These are phyloP conservation scores for Penaeus indicus DNA, from an alignment of 1,140 invertebrate species.

Conservation along the genomic window DNA sequence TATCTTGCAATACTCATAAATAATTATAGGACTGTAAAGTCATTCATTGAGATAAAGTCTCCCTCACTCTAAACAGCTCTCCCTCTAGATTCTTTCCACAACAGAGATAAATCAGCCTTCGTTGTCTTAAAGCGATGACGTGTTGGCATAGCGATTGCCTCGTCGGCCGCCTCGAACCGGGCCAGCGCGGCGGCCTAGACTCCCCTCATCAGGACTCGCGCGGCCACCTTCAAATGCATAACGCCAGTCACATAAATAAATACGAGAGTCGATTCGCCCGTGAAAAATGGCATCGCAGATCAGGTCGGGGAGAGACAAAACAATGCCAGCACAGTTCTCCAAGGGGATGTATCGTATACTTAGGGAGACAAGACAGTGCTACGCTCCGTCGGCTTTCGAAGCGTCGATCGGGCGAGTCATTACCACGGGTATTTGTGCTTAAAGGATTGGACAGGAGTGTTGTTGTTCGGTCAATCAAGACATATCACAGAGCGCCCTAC, in stretches of 20 bases:
- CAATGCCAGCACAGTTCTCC: conserved; percentile 40
- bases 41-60: too few relatives aligned
- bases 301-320: conserved; percentile 36
- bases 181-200: not conserved
- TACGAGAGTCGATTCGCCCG: conserved; percentile 33
- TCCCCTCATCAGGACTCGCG: conserved; percentile 15
- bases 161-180: too few relatives aligned
- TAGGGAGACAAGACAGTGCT: conserved; percentile 10
- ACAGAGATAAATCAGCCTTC: too few relatives aligned
- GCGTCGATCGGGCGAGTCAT: not conserved
- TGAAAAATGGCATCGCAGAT: conserved; percentile 50
- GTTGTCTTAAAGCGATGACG: too few relatives aligned
- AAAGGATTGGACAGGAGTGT: not conserved
- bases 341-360: conserved; percentile 22
- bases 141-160: too few relatives aligned
- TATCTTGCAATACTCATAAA: too few relatives aligned
- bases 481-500: conserved; percentile 35
- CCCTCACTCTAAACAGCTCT: too few relatives aligned
- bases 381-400: conserved; percentile 10
- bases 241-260: conserved; percentile 40
- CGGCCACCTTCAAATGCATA: conserved; percentile 37
- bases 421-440: not conserved
- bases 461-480: conserved; percentile 31
- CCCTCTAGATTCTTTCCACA: too few relatives aligned
- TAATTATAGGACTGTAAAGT: too few relatives aligned